Base-by-base conservation (phyloP, 2,888 invertebrate species). In the Congeria kusceri region DNA sequence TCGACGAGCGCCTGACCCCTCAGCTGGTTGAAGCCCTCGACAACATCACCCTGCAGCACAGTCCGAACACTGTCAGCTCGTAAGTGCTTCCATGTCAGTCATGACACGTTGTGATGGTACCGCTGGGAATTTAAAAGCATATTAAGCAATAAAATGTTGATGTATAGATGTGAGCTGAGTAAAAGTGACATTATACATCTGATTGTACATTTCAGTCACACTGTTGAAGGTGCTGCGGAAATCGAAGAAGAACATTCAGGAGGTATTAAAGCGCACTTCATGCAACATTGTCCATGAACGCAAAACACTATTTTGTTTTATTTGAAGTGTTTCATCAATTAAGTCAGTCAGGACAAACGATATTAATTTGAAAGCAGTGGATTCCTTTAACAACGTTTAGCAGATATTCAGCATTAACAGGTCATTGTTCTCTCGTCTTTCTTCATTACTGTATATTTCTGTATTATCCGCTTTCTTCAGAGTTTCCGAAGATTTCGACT, bases 401-500 rank as follows among this genome's bases (percentile, higher is more conserved):
- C 4, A 15, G 5, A 15, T 15, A 49, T 15, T 20, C 5, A 11
- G 32, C 32, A 32, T 32, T 7, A 32, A 32, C 11, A 11, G 32
- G 32, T 32, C 11, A 32, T 7, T 32, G 11, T 15, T 5, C 13
- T 9, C 9, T 1, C 39, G 13, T 13, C 39, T 3, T 49, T 23
- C 2, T 28, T 77, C n/a, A n/a, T n/a, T n/a, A n/a, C n/a, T n/a
- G n/a, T n/a, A n/a, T n/a, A n/a, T n/a, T n/a, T n/a, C n/a, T n/a
- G n/a, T n/a, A n/a, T n/a, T n/a, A n/a, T n/a, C n/a, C n/a, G n/a
- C n/a, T n/a, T n/a, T n/a, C n/a, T 77, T 53, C 75, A 81, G 81
- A 77, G n/a, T 77, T 81, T 46, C 81, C 81, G 15, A 77, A 71
- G 57, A 71, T 81, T 20, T 58, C 71, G 3, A 77, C 81, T 15